Base-by-base conservation (phyloP, 2,797 vertebrate species). In the Triplophysa bombifrons region DNA sequence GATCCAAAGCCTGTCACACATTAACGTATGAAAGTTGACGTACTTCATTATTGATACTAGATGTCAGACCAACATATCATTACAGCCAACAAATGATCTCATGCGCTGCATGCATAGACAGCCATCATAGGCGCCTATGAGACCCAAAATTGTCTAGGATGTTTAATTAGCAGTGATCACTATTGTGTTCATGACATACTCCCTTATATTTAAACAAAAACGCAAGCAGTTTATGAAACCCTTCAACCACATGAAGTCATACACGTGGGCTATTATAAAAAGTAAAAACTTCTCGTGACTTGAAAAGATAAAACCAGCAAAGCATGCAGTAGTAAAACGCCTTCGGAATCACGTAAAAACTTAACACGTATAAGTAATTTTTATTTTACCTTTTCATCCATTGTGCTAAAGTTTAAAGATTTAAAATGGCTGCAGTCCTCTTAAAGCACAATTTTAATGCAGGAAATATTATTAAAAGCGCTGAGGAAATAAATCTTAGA, bases 351-450 rank as follows among this genome's bases (percentile, higher is more conserved):
- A 20, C 19, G 19, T 34, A 1, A 38, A 55, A 56, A 73, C 1
- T 0, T 72, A 64, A 51, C 22, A n/a, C 12, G 12, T 1, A 6
- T 0, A 55, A 25, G 4, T 44, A 9, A 10, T 2, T 48, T 53
- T 46, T 12, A 34, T 30, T 55, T 67, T 80, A 80, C 78, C 78
- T 50, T 73, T 60, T 80, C 51, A 5, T 73, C 78, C 78, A 80
- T 80, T 7, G 63, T 53, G 41, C 5, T 68, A 4, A 65, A 14
- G 50, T 46, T 48, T 72, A 46, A 34, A 38, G 38, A 25, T 48
- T 58, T 80, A 16, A 46, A 46, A 48, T 4, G 17, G 12, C 8
- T n/a, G 7, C 60, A 38, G 2, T 48, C 19, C 13, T 53, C 27
- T 51, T 38, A 60, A 9, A 60, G 19, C 3, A 1, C 65, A 51